phyloP scores from a whole-genome alignment of 2,797 vertebrate species.

The Myioborus melanocephalus region DNA sequence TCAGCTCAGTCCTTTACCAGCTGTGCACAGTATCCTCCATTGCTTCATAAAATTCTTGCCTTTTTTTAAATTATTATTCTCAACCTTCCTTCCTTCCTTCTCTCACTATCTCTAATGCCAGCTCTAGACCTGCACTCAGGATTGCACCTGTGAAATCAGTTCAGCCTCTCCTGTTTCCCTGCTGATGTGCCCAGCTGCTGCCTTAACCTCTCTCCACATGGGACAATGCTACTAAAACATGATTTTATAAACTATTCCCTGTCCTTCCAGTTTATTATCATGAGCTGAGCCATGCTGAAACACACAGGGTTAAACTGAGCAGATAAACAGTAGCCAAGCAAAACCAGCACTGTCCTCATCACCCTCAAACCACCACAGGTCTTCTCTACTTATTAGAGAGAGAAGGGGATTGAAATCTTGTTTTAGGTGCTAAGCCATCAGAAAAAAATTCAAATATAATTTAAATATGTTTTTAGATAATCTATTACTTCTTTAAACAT shows the following conservation, averaged over 20 bases:
- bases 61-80: not conserved
- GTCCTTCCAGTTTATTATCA: not conserved
- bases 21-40: not conserved
- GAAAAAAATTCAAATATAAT: not conserved
- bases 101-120: not conserved
- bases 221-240: not conserved
- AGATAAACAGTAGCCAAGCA: not conserved
- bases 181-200: not conserved
- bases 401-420: not conserved
- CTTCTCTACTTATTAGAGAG: not conserved
- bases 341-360: not conserved
- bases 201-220: not conserved
- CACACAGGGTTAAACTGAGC: not conserved
- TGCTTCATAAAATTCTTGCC: not conserved
- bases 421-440: not conserved
- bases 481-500: not conserved
- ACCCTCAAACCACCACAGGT: not conserved
- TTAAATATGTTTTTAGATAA: not conserved
- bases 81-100: not conserved
- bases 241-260: not conserved
- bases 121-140: not conserved
- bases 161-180: not conserved
- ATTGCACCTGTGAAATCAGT: not conserved
- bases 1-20: not conserved
- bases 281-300: not conserved